Base-by-base conservation (phyloP, 2,888 invertebrate genomes). In the Conistra vaccinii region DNA sequence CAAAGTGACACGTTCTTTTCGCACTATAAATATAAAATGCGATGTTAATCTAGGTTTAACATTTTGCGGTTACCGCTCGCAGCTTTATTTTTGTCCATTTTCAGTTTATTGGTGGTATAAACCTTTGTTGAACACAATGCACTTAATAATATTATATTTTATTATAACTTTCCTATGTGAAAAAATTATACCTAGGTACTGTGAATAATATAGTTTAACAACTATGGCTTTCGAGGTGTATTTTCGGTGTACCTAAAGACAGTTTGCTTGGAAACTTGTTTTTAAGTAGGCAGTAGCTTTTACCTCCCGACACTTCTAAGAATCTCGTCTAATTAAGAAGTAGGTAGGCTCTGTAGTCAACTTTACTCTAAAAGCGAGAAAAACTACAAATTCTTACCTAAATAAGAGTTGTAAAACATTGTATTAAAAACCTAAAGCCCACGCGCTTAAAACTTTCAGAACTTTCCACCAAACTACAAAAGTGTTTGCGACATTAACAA, bases 31-130 rank as follows among this genome's bases (percentile, higher is more conserved):
- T 85, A 85, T 85, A 62, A 69, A 76, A 78, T 61, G 60, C 57
- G 63, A 48, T 69, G 73, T 61, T 86, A 86, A 86, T 86, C 85
- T 81, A 80, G 87, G 78, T 73, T 85, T 78, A 80, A 86, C 66
- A 83, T 81, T 78, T 85, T 83, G 87, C 71, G 85, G 85, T 79
- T 69, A 68, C 58, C 26, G 75, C 29, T 79, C 58, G 76, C 78
- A 82, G 85, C 74, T 78, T 81, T 65, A 83, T 81, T 83, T 83
- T 74, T 78, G 66, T 48, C n/a, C 61, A 75, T 70, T 75, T 85
- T 84, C 69, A 77, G 55, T 67, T 69, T 69, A 79, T 67, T 62
- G 76, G 53, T 32, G 69, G 51, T 60, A 48, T 63, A 84, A 17
- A 75, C 39, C 61, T 65, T 68, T 70, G 55, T 26, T 53, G 58